These are phyloP conservation scores for Apostichopus parvimensis DNA, from an alignment of 35 echinoderm and acorn worm genomes.

Conservation along the genomic window DNA sequence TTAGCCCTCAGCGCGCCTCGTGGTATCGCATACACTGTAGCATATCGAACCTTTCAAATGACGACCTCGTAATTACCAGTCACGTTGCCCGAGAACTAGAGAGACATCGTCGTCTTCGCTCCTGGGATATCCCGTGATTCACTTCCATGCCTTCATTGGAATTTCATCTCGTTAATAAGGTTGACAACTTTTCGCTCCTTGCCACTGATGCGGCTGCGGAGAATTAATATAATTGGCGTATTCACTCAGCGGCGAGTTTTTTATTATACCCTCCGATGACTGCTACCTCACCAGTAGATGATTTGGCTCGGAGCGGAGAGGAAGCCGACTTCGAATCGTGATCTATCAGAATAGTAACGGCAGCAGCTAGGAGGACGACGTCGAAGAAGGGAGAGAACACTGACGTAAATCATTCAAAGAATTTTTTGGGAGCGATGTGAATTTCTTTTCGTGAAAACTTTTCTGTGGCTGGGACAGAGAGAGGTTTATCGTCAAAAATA, in stretches of 20 bases:
- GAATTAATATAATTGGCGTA: constrained; percentile 46
- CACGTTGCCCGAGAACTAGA: not conserved
- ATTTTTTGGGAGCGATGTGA: not conserved
- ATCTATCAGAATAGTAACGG: not conserved
- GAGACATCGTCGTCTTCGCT: not conserved
- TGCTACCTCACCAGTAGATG: not conserved
- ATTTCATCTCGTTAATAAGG: constrained; percentile 46
- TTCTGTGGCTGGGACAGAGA: not conserved
- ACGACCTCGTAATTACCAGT: constrained; percentile 10
- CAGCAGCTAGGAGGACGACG: too few relatives aligned
- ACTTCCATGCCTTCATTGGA: constrained; percentile 24
- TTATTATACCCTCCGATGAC: constrained; percentile 17
- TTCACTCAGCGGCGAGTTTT: constrained; percentile 11
- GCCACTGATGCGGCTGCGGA: not conserved
- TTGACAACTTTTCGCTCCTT: constrained; percentile 38
- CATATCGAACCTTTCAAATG: too few relatives aligned
- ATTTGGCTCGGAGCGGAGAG: constrained; percentile 30
- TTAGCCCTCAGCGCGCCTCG: not conserved
- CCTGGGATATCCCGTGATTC: constrained; percentile 43
- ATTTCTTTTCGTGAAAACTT: not conserved
- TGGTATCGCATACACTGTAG: constrained; percentile 4
- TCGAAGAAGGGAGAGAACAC: not conserved
- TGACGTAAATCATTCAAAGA: not conserved
- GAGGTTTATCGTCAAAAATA: too few relatives aligned
- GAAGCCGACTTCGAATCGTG: not conserved